Evolutionary conservation across 2,888 invertebrate genomes (phyloP).

Genomic region (Callyntrura guangdongensis): DNA sequence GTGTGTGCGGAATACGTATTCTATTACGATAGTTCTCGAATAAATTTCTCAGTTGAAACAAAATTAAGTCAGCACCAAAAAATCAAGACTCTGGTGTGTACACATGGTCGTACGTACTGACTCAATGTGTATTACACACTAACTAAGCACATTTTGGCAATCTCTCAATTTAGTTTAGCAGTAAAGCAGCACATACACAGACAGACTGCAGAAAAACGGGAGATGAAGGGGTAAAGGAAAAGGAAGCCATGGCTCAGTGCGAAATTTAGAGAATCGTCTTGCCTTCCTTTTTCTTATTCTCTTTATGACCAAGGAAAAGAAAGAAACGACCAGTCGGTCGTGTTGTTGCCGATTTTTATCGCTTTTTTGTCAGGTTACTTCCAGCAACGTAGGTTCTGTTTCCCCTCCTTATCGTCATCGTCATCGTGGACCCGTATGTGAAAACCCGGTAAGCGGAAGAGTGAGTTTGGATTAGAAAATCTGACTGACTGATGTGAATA

Average conservation of each 20-base stretch:
- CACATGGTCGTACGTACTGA: background rate
- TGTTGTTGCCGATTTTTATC: slow-evolving; percentile 42
- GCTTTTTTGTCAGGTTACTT: slow-evolving; percentile 37
- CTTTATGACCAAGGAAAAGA: slow-evolving; percentile 43
- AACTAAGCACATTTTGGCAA: slow-evolving; percentile 54
- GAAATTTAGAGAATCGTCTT: slow-evolving; percentile 65
- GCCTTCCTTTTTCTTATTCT: slow-evolving; percentile 49
- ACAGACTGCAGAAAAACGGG: slow-evolving; percentile 17
- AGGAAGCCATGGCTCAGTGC: slow-evolving; percentile 71
- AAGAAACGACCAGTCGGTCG: slow-evolving; percentile 12
- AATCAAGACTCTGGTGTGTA: background rate
- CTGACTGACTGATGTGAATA: background rate
- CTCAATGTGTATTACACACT: background rate
- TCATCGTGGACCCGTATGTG: slow-evolving; percentile 48
- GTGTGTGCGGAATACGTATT: background rate
- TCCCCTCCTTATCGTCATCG: background rate
- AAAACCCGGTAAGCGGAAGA: slow-evolving; percentile 65
- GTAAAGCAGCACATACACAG: background rate
- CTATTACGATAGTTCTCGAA: background rate
- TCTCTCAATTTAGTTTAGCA: slow-evolving; percentile 56
- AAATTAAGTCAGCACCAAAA: slow-evolving; percentile 32
- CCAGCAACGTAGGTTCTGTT: background rate
- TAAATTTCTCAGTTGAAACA: background rate
- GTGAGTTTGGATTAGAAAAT: slow-evolving; percentile 48
- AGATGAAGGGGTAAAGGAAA: slow-evolving; percentile 55